phyloP scores from a whole-genome alignment of 2,797 vertebrate species.

The Calcarius lapponicus region DNA sequence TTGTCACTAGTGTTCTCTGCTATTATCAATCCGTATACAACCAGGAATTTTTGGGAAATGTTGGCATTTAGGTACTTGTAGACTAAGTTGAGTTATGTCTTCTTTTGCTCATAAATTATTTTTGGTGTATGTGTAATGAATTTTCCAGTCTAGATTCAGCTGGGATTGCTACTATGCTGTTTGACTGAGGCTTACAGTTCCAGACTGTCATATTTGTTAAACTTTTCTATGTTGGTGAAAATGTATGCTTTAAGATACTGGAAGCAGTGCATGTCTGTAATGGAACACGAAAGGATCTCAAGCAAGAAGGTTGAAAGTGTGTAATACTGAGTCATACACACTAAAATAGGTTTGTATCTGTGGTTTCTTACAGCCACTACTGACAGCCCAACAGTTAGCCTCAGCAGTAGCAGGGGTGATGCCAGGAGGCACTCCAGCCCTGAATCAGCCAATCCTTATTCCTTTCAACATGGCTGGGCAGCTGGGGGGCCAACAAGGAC shows the following conservation, averaged over 20 bases:
- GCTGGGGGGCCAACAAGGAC: conserved; percentile 94
- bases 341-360: not conserved
- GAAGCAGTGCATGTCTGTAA: not conserved
- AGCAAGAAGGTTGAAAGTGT: not conserved
- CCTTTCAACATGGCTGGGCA: conserved; percentile 97
- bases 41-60: not conserved
- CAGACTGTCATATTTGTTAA: not conserved
- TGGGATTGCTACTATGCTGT: not conserved
- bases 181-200: not conserved
- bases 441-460: conserved; percentile 98
- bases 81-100: not conserved
- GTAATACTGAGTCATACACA: not conserved
- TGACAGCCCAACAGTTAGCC: conserved; percentile 95
- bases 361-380: conserved; percentile 84
- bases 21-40: not conserved
- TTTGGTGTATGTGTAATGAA: not conserved
- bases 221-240: not conserved
- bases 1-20: not conserved
- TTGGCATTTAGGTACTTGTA: not conserved
- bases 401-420: conserved; percentile 95
- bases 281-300: not conserved
- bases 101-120: not conserved
- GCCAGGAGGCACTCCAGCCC: conserved; percentile 88
- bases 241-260: not conserved
- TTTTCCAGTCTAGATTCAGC: not conserved